Percentiles rank a stretch among this genome's conserved stretches.
Conservation (phyloP, 2,797 vertebrate species). For the Crenichthys baileyi region DNA sequence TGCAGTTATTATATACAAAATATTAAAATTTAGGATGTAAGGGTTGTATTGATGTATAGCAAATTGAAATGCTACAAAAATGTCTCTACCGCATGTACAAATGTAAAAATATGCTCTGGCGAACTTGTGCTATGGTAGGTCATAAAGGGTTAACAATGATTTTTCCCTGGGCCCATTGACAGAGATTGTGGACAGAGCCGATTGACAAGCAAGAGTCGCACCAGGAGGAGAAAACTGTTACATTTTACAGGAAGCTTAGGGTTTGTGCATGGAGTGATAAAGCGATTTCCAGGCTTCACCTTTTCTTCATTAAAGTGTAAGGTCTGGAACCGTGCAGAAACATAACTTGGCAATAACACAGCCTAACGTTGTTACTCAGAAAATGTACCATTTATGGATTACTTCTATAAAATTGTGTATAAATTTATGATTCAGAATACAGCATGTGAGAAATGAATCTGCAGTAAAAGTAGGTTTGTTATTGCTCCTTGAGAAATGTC, state of each 20-base stretch:
- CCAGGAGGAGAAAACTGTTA: constrained; percentile 43
- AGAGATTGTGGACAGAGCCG: constrained; percentile 38
- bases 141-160: constrained; percentile 3
- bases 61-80: too few relatives aligned
- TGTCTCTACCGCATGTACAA: too few relatives aligned
- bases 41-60: too few relatives aligned
- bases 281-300: constrained; percentile 4
- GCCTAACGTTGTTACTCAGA: constrained; percentile 3
- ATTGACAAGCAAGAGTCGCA: constrained; percentile 47
- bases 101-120: too few relatives aligned
- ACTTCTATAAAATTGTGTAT: neutral
- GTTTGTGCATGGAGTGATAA: constrained; percentile 17
- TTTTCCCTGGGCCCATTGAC: constrained; percentile 43
- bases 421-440: neutral
- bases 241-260: constrained; percentile 48
- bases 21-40: too few relatives aligned
- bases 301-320: constrained; percentile 16
- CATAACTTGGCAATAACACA: constrained; percentile 4
- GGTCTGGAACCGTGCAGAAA: neutral
- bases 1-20: too few relatives aligned
- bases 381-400: neutral
- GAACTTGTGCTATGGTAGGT: too few relatives aligned
- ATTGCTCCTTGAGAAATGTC: neutral
- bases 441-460: neutral
- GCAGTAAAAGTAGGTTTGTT: neutral